These are phyloP conservation scores for Poicephalus meyeri DNA, from an alignment of 2,113 vertebrate genomes.

Conservation along the genomic window DNA sequence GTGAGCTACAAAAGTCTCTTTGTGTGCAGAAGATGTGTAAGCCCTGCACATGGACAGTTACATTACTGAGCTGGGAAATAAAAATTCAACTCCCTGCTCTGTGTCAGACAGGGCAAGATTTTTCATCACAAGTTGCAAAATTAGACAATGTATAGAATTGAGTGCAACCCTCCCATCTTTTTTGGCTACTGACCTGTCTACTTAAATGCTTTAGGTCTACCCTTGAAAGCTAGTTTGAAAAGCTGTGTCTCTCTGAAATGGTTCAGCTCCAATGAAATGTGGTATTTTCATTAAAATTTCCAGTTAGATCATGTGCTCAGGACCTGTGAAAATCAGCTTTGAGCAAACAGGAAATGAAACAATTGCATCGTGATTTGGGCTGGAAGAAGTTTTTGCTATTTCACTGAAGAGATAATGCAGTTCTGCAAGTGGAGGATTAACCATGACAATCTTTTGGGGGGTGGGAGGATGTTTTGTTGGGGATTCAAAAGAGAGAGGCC, in stretches of 20 bases:
- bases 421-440: not conserved
- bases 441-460: not conserved
- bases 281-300: not conserved
- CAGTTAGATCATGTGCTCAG: not conserved
- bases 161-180: not conserved
- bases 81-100: not conserved
- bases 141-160: not conserved
- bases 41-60: not conserved
- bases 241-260: not conserved
- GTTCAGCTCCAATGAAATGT: not conserved
- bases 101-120: not conserved
- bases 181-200: not conserved
- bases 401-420: not conserved
- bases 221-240: not conserved
- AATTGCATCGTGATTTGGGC: rapidly evolving
- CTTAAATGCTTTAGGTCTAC: not conserved
- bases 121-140: not conserved
- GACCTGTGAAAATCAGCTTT: not conserved
- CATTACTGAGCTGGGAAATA: not conserved
- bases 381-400: not conserved
- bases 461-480: not conserved
- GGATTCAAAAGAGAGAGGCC: not conserved
- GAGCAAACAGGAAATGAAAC: not conserved
- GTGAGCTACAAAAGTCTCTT: not conserved
- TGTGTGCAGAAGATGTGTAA: not conserved